Evolutionary conservation across 2,113 vertebrate species (phyloP).

Genomic region (Rattus rattus): DNA sequence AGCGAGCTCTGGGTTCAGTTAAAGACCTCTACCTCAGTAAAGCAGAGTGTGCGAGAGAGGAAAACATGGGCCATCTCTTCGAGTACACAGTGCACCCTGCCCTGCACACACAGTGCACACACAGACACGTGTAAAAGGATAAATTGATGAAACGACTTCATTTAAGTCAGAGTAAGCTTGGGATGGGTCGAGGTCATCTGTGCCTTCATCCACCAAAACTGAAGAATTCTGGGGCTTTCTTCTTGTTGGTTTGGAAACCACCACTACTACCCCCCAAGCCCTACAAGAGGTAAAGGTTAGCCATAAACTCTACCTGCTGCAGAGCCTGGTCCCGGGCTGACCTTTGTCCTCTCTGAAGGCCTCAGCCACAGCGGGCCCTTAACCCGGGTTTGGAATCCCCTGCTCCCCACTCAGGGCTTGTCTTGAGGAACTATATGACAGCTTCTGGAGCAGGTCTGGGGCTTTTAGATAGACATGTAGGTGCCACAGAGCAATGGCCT

Average conservation of each 20-base stretch:
- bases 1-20: not conserved
- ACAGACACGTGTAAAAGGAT: not conserved
- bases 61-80: not conserved
- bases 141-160: not conserved
- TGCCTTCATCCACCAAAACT: not conserved
- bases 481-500: not conserved
- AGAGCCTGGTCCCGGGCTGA: not conserved
- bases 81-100: not conserved
- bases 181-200: not conserved
- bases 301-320: not conserved
- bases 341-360: not conserved
- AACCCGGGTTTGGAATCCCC: not conserved
- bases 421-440: not conserved
- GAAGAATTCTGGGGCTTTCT: not conserved
- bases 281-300: not conserved
- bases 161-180: not conserved
- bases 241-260: not conserved
- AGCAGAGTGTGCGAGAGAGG: not conserved
- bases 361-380: not conserved
- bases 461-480: not conserved
- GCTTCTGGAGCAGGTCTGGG: not conserved
- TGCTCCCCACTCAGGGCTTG: fast-evolving
- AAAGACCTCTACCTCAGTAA: not conserved
- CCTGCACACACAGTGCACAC: not conserved
- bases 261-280: not conserved